A percentile compares a stretch with the other conserved stretches of the same genome.
Evolutionary conservation across 2,888 invertebrate species (phyloP).

Genomic region (Cryptocephalus moraei): DNA sequence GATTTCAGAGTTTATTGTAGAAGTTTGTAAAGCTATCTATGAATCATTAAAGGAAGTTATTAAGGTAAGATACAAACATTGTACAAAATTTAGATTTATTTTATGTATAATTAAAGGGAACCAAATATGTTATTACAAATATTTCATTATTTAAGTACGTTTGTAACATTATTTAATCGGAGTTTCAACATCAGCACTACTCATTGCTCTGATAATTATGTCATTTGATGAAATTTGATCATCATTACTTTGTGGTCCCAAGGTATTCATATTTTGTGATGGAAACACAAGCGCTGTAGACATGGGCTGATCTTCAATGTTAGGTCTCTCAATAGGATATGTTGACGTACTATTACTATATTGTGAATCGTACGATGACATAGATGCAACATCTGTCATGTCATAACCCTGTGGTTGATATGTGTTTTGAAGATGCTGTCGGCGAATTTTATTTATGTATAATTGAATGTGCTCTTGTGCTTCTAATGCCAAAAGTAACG

Average conservation of each 20-base stretch:
- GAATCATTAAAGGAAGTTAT: not conserved
- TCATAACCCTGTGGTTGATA: not conserved
- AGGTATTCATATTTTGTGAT: no score
- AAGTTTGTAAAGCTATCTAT: not conserved
- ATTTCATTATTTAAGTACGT: no score
- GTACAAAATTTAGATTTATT: not conserved
- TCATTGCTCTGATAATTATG: no score
- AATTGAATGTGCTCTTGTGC: constrained; percentile 3
- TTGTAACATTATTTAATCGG: no score
- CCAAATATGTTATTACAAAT: no score
- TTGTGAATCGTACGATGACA: not conserved
- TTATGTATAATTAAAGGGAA: not conserved
- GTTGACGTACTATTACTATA: not conserved
- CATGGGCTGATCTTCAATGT: not conserved
- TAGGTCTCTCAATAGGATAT: not conserved
- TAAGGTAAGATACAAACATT: constrained; percentile 1
- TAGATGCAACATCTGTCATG: no score
- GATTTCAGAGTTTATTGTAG: not conserved
- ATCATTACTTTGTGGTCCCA: no score
- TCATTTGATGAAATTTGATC: no score
- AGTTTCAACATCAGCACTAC: no score
- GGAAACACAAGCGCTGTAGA: no score
- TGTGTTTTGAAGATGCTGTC: not conserved
- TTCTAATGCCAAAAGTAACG: constrained; percentile 6
- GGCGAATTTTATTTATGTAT: not conserved